Base-by-base conservation (phyloP, 2,113 vertebrate genomes). In the Tor tambroides region DNA sequence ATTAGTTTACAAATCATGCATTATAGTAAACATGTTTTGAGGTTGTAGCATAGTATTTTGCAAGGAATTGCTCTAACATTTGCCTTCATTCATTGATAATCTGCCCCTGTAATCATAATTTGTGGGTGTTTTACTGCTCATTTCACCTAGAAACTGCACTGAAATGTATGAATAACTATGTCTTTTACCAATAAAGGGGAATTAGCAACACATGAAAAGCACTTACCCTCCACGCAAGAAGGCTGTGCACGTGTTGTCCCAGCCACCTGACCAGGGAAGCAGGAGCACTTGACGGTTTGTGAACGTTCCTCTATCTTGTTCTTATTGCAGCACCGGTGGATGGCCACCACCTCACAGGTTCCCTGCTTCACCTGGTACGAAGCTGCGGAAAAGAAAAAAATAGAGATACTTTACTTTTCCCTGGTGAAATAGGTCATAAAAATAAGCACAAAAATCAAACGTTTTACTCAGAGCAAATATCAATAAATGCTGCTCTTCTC, bases 321-420 rank as follows among this genome's bases (percentile, higher is more conserved):
- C 95, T 97, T 99, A 91, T 99, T 99, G 93, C 97, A 99, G 94
- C 98, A 99, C 19, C 98, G 96, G 90, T 98, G 97, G 81, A 96
- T 92, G 0, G 97, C 97, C 43, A 99, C 97, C 6, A 99, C 98
- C 85, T 99, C 98, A 11, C 98, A 99, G 0, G 97, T 99, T 17
- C 98, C 98, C 90, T 98, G 97, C 91, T 97, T 98, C 88, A 98
- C 97, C 84, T 97, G 97, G 91, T 98, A 96, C 56, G 97, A 95
- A 43, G 95, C 98, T 99, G 84, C 28, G 10, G 26, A 71, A 46
- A 26, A 26, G 67, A 7, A 43, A 59, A 43, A 30, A 61, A 38
- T 61, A 17, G 35, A 51, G n/a, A 38, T 26, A 26, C 8, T 59
- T 21, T 41, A 23, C 12, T 80, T 14, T 3, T 21, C 2, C 23